Base-by-base conservation (phyloP, 2,888 invertebrate genomes). In the Dioctria linearis region DNA sequence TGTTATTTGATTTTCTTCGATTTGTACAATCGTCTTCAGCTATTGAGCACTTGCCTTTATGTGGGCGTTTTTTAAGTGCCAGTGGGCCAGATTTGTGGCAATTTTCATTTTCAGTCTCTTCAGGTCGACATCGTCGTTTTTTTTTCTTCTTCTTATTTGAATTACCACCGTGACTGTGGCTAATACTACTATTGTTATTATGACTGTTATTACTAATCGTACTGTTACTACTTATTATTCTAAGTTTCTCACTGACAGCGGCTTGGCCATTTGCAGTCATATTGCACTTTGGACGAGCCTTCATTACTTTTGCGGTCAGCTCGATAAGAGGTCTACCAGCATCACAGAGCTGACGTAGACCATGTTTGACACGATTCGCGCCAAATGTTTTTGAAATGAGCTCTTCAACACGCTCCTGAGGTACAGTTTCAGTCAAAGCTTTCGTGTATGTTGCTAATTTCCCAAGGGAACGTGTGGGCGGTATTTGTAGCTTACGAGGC, bases 361-460 rank as follows among this genome's bases (percentile, higher is more conserved):
- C 88, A 85, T 89, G 89, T 85, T 88, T 87, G 79, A 89, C 86
- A 84, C 89, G 89, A 87, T 89, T 88, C 78, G 85, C 86, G 82
- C 89, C 89, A 85, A 91, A 88, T 86, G 91, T 90, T 85, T 90
- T 90, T 82, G 89, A 88, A 85, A 90, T 88, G 85, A 92, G 89
- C 82, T 89, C 88, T 84, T 91, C 91, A 63, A 91, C 90, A 67
- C 90, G 88, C 80, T 90, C 88, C 80, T 90, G 87, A 67, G 90
- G 86, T 81, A 92, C 93, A 79, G 91, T 89, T 85, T 91, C 90
- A 82, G 93, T 92, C 81, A 94, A 90, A 69, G 94, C 94, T 83
- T 94, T 91, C 81, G 94, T 94, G 88, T 95, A 95, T 40, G 92
- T 92, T 80, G 94, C 93, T 83, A 95, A 91, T 86, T 93, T 93